Evolutionary conservation across 1,140 invertebrate species (phyloP).

Genomic region (Penaeus japonicus): DNA sequence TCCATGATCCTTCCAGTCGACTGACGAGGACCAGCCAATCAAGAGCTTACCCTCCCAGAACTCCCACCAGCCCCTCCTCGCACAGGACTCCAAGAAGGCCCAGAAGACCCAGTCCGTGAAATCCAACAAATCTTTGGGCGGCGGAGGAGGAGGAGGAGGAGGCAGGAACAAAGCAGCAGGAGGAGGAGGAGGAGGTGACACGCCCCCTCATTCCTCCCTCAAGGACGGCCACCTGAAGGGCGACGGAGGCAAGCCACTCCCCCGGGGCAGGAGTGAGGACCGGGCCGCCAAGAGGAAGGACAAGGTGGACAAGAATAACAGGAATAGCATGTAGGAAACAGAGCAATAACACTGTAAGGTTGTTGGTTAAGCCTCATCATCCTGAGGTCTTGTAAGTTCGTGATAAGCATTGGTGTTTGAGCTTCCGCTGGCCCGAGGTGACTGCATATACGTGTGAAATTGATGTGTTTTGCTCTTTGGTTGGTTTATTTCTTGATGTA

Average conservation of each 20-base stretch:
- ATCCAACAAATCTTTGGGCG: not conserved
- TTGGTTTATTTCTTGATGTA: too few relatives aligned
- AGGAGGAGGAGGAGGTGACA: not conserved
- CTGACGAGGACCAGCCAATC: not conserved
- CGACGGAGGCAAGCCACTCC: not conserved
- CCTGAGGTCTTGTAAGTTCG: not conserved
- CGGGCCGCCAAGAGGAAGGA: not conserved
- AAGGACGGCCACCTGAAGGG: not conserved
- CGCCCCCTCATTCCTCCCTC: too few relatives aligned
- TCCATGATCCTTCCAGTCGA: too few relatives aligned
- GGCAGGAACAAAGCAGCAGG: not conserved
- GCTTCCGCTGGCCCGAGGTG: too few relatives aligned
- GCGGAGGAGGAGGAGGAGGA: not conserved
- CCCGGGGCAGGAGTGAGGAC: slow-evolving; percentile 14
- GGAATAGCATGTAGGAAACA: slow-evolving; percentile 18
- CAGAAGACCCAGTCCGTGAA: not conserved
- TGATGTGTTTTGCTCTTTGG: too few relatives aligned
- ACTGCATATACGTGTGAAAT: too few relatives aligned
- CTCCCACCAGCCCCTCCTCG: slow-evolving; percentile 36
- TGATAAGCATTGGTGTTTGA: not conserved
- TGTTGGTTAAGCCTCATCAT: not conserved
- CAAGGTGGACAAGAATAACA: slow-evolving; percentile 18
- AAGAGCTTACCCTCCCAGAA: not conserved
- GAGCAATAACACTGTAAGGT: not conserved
- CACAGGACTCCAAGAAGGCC: not conserved